These are phyloP conservation scores for Caprella mutica DNA, from an alignment of 2,888 invertebrate species.

Conservation along the genomic window DNA sequence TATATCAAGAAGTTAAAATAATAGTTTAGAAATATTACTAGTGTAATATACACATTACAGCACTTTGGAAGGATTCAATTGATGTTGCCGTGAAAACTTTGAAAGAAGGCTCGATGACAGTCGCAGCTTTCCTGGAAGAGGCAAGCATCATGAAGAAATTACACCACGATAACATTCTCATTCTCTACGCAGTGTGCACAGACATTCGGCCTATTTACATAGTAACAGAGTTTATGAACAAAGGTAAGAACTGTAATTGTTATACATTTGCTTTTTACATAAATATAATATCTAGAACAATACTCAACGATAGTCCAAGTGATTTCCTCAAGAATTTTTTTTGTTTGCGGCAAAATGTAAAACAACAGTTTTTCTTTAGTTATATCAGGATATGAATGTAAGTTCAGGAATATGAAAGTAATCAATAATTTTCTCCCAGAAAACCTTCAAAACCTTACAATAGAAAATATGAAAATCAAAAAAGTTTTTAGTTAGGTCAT, in stretches of 20 bases:
- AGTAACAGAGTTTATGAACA: constrained; percentile 85
- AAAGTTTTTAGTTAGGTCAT: too few relatives aligned
- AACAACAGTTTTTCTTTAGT: too few relatives aligned
- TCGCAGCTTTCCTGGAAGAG: constrained; percentile 90
- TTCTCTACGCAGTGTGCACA: constrained; percentile 87
- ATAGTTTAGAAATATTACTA: background rate
- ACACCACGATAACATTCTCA: constrained; percentile 80
- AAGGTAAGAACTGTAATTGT: constrained; percentile 88
- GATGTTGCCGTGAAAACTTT: constrained; percentile 97
- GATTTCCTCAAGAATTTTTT: too few relatives aligned
- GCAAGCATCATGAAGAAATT: constrained; percentile 98
- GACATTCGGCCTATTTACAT: constrained; percentile 87
- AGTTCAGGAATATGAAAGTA: too few relatives aligned
- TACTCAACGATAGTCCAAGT: too few relatives aligned
- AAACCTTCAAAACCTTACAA: too few relatives aligned
- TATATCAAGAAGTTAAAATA: too few relatives aligned
- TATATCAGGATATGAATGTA: too few relatives aligned
- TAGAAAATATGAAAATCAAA: too few relatives aligned
- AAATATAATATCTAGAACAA: too few relatives aligned
- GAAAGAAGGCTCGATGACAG: constrained; percentile 92
- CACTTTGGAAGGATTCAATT: constrained; percentile 48
- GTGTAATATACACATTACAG: constrained; percentile 1
- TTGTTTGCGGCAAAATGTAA: too few relatives aligned
- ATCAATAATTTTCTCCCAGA: too few relatives aligned
- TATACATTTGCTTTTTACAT: constrained; percentile 79